Conservation (phyloP, 2,113 vertebrate genomes). For the Bos javanicus region DNA sequence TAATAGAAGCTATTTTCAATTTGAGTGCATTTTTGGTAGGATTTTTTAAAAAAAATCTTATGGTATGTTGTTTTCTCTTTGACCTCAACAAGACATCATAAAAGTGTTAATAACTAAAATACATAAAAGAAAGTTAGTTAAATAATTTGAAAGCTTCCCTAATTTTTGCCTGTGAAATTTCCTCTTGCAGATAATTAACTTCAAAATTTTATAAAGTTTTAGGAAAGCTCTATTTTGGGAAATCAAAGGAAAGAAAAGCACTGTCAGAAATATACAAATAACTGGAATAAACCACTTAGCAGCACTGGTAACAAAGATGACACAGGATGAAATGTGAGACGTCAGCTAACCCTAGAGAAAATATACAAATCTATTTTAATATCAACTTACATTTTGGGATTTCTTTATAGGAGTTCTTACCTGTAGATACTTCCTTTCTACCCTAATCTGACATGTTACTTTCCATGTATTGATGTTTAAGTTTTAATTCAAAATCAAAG, state of each 20-base stretch:
- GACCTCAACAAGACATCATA: conserved; percentile 5
- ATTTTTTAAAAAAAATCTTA: background rate
- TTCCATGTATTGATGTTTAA: background rate
- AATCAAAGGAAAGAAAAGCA: background rate
- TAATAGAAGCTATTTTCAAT: background rate
- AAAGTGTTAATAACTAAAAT: conserved; percentile 1
- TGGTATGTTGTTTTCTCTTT: background rate
- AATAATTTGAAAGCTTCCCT: background rate
- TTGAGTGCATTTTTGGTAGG: background rate
- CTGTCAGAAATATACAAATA: background rate
- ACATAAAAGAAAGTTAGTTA: background rate
- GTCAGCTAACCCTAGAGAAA: background rate
- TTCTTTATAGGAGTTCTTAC: background rate
- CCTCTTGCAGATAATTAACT: background rate
- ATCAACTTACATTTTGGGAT: background rate
- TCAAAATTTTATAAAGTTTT: background rate
- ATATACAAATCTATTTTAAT: background rate
- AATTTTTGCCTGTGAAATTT: background rate
- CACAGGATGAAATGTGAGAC: background rate
- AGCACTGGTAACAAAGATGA: background rate
- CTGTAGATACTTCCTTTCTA: background rate
- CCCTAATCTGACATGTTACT: background rate
- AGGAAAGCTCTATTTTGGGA: background rate
- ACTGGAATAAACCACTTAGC: background rate
- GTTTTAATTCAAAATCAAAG: conserved; percentile 1